Conservation (phyloP, 2,888 invertebrate genomes). For the Drosophila austrosaltans region DNA sequence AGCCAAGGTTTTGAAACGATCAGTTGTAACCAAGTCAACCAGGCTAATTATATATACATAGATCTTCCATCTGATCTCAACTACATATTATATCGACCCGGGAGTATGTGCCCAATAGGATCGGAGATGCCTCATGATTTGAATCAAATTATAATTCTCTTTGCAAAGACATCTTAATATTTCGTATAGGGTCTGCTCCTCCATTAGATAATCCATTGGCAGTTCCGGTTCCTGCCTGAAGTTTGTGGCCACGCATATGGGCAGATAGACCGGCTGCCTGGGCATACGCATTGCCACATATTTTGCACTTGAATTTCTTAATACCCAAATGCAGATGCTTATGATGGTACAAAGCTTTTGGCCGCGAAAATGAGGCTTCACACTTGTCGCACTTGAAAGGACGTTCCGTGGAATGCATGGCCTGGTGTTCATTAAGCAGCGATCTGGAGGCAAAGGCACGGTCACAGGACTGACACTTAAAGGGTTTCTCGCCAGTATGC, state of each 20-base stretch:
- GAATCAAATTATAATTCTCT: neutral
- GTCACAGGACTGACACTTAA: slow-evolving; percentile 66
- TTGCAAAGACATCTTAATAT: slow-evolving; percentile 2
- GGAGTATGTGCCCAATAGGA: neutral
- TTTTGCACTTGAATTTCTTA: slow-evolving; percentile 80
- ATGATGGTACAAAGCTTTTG: slow-evolving; percentile 77
- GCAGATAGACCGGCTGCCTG: slow-evolving; percentile 81
- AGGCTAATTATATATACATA: too few species aligned
- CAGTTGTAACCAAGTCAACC: too few species aligned
- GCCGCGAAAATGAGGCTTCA: slow-evolving; percentile 71
- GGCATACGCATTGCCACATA: slow-evolving; percentile 77
- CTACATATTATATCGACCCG: neutral
- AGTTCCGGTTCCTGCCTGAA: slow-evolving; percentile 34
- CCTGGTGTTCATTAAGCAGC: slow-evolving; percentile 74
- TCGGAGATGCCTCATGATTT: neutral
- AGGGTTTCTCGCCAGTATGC: slow-evolving; percentile 79
- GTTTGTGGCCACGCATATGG: slow-evolving; percentile 77
- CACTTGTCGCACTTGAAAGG: slow-evolving; percentile 73
- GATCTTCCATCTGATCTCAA: too few species aligned
- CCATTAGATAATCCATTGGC: slow-evolving; percentile 29
- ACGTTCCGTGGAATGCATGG: slow-evolving; percentile 76
- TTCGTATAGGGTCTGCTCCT: neutral
- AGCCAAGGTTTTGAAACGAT: too few species aligned
- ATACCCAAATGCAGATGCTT: slow-evolving; percentile 73
- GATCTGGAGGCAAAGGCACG: slow-evolving; percentile 75